Conservation (phyloP, 2,888 invertebrate species). For the Agonopterix subpropinquella region DNA sequence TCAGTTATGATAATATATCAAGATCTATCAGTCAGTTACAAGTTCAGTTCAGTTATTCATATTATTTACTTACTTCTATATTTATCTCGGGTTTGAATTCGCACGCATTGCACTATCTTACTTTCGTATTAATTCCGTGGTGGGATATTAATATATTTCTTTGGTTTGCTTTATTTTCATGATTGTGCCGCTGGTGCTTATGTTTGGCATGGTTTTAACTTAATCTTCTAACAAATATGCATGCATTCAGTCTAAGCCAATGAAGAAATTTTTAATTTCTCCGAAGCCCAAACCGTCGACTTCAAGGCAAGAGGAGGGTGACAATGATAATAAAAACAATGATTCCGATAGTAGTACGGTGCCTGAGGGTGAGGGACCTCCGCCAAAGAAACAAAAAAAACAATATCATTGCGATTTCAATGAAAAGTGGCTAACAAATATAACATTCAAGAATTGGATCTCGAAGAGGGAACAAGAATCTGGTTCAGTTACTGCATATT, state of each 20-base stretch:
- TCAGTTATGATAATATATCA: no score
- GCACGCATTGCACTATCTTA: no score
- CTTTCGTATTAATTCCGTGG: no score
- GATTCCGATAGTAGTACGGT: not conserved
- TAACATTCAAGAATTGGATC: constrained; percentile 14
- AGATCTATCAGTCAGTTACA: no score
- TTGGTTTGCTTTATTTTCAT: no score
- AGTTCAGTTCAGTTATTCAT: no score
- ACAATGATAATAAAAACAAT: not conserved
- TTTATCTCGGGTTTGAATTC: no score
- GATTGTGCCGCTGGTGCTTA: not conserved
- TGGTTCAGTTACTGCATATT: constrained; percentile 11
- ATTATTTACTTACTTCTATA: no score
- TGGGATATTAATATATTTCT: no score
- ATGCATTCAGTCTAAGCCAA: constrained; percentile 6
- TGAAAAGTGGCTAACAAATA: constrained; percentile 12
- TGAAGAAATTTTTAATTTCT: constrained; percentile 10
- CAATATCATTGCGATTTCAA: constrained; percentile 8
- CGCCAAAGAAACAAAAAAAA: constrained; percentile 8
- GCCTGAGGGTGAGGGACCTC: constrained; percentile 9
- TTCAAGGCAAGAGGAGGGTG: constrained; percentile 8
- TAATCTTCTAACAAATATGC: constrained; percentile 8
- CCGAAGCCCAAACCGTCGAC: constrained; percentile 4
- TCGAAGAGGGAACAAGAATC: constrained; percentile 10
- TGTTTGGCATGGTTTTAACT: constrained; percentile 2